These are phyloP conservation scores for Stigmatopora argus DNA, from an alignment of 2,113 vertebrate species.

Conservation along the genomic window DNA sequence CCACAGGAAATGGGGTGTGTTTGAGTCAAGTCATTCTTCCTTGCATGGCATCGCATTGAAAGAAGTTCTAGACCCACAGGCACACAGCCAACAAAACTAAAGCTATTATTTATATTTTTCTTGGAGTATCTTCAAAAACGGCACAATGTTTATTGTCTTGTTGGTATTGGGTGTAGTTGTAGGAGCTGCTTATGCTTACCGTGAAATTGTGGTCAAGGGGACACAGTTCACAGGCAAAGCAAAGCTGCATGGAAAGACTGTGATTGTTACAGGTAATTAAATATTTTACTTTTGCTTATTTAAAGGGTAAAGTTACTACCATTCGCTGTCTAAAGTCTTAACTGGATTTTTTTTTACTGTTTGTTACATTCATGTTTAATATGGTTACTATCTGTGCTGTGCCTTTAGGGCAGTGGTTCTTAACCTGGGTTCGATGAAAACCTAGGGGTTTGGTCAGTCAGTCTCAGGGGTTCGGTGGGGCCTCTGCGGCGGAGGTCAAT, in stretches of 20 bases:
- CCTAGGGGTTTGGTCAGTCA: too few species aligned
- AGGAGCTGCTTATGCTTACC: conserved; percentile 55
- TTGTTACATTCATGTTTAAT: not conserved
- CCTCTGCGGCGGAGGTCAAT: too few species aligned
- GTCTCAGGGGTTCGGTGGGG: too few species aligned
- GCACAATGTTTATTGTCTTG: conserved; percentile 39
- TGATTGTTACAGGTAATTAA: conserved; percentile 78
- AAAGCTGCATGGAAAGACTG: conserved; percentile 75
- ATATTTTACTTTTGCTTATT: not conserved
- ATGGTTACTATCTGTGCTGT: too few species aligned
- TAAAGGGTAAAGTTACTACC: not conserved
- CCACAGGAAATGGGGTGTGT: conserved; percentile 16
- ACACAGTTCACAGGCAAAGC: conserved; percentile 49
- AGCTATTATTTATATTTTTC: not conserved
- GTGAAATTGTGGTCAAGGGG: conserved; percentile 50
- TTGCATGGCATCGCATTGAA: not conserved
- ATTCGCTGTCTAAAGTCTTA: not conserved
- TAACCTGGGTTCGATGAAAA: too few species aligned
- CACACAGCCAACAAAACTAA: not conserved
- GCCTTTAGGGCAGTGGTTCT: too few species aligned
- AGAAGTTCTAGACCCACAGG: not conserved
- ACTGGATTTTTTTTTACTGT: too few species aligned
- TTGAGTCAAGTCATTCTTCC: conserved; percentile 1
- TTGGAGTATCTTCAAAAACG: not conserved
- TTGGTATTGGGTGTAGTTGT: conserved; percentile 49